A percentile compares a stretch with the other conserved stretches of the same genome.
phyloP scores from a whole-genome alignment of 2,888 invertebrate genomes.

The Dermolepida albohirtum region DNA sequence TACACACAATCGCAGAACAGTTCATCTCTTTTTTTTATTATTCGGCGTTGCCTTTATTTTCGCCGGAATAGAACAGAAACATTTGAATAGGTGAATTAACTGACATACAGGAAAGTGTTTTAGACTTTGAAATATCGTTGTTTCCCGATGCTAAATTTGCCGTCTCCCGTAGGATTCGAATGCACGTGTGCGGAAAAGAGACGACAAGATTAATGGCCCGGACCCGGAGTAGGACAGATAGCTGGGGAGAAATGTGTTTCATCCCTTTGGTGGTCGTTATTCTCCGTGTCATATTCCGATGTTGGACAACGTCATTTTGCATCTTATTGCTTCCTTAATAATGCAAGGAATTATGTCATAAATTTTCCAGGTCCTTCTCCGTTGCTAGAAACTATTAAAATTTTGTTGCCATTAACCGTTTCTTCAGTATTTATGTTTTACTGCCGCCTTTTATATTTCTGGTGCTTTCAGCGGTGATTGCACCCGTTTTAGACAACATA shows the following conservation, averaged over 20 bases:
- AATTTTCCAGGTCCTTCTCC: conserved; percentile 43
- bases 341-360: conserved; percentile 52
- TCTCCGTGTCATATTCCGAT: conserved; percentile 55
- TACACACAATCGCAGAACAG: not conserved
- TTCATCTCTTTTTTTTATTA: conserved; percentile 2
- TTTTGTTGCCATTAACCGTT: conserved; percentile 18
- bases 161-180: conserved; percentile 57
- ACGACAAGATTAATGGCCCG: conserved; percentile 59
- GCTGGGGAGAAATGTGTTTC: conserved; percentile 50
- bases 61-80: conserved; percentile 19
- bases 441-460: conserved; percentile 1
- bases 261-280: conserved; percentile 46
- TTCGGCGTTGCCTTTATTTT: conserved; percentile 9
- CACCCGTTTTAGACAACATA: not conserved
- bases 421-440: conserved; percentile 16
- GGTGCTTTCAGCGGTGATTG: not conserved
- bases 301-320: conserved; percentile 55
- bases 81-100: conserved; percentile 42
- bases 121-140: conserved; percentile 62
- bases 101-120: conserved; percentile 57
- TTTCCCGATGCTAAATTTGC: conserved; percentile 61
- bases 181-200: conserved; percentile 56
- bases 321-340: conserved; percentile 56
- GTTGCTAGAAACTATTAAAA: conserved; percentile 23
- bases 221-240: conserved; percentile 53